Evolutionary conservation across 2,888 invertebrate species (phyloP), one percentile per base, ranked within the genome.

Genomic region (Linnaemya vulpina): DNA sequence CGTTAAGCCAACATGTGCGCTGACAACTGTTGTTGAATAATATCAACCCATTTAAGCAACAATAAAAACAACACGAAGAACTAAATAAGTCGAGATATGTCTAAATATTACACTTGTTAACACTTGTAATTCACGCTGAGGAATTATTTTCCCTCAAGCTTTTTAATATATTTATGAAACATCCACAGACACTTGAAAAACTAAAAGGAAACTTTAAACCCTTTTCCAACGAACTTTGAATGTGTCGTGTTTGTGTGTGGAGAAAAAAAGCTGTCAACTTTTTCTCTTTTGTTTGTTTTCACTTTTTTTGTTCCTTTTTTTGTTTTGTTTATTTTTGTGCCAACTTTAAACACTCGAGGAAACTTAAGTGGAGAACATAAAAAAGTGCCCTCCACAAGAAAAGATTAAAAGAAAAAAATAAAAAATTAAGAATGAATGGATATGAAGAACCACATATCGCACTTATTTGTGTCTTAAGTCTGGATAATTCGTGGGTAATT

Each of bases 121-220:
- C 84, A 80, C 84, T 78, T 79, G 63, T 58, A 79, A 63, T 65
- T 75, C 63, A 67, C 70, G 30, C 58, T 65, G 60, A 58, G 49
- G 38, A 84, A 75, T 70, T 70, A 65, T 77, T 53, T 35, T 65
- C 43, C 76, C 80, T 49, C 40, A 43, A 75, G 84, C 80, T 80
- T 62, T 84, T 80, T 75, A 79, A 84, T 79, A 79, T 79, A 3
- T 84, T 79, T 70, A 79, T 74, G 49, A 67, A 75, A 63, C 58
- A 55, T 38, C 5, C 30, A 63, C 55, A 79, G 75, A 79, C 77
- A 73, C 74, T 70, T 70, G 11, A 75, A 74, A 60, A 74, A 60
- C 49, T 46, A 51, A 73, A 73, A 73, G 46, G 63, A 82, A 82
- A 82, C 70, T 76, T 82, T 76, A 82, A 71, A 82, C 58, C 65